phyloP scores from a whole-genome alignment of 2,888 invertebrate species.

The Caenorhabditis doughertyi region DNA sequence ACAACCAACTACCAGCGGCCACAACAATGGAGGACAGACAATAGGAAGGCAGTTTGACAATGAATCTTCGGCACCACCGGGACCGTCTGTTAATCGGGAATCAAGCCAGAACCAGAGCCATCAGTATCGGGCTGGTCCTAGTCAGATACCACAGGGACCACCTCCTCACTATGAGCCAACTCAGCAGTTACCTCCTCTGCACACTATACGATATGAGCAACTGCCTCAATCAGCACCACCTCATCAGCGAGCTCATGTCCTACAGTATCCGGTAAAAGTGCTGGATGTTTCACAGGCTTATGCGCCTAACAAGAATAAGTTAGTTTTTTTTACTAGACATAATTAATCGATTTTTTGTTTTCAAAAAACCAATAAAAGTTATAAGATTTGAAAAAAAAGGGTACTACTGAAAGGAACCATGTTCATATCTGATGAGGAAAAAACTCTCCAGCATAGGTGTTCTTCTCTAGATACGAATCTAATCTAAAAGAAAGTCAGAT shows the following conservation, averaged over 20 bases:
- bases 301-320: no score
- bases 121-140: conserved; percentile 1
- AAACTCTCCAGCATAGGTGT: no score
- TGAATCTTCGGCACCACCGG: background rate
- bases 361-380: no score
- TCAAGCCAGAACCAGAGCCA: background rate
- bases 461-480: no score
- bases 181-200: background rate
- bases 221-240: conserved; percentile 38
- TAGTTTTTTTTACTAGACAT: background rate
- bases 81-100: background rate
- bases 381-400: no score
- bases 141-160: background rate
- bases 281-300: conserved; percentile 2
- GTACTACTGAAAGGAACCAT: no score
- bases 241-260: conserved; percentile 15
- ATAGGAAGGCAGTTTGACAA: background rate
- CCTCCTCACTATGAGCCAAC: background rate
- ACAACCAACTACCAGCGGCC: background rate
- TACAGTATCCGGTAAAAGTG: conserved; percentile 51
- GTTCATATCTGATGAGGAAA: no score
- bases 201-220: conserved; percentile 33
- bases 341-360: no score
- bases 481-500: no score
- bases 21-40: background rate